Evolutionary conservation across 2,113 vertebrate species (phyloP), one percentile per base, ranked within the genome.

Genomic region (Struthio camelus): DNA sequence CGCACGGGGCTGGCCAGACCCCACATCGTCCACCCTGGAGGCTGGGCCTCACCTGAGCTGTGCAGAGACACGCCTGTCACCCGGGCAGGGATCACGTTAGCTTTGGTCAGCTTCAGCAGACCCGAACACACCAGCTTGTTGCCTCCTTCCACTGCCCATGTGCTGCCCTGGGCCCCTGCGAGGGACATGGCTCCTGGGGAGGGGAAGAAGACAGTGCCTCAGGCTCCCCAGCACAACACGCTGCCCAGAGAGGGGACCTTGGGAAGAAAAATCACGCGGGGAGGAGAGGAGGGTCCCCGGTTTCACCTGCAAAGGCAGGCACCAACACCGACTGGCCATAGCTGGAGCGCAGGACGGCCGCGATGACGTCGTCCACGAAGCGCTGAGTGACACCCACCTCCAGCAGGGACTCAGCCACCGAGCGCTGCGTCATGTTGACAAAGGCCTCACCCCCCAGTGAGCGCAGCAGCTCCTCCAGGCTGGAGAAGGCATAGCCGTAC

Each of bases 81-180:
- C 18, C 98, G 98, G 81, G 99, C 99, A 0, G 98, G 97, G 93
- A 99, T 98, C 90, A 99, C 88, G 2, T 98, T 99, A 84, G 99
- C 99, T 64, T 99, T 99, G 62, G 99, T 98, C 80, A 99, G 97
- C 97, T 99, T 99, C 95, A 99, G 98, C 95, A 99, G 98, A 17
- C 99, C 98, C 0, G 98, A 99, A 92, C 99, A 99, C 50, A 99
- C 98, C 96, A 99, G 97, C 92, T 99, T 99, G 96, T 99, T 99
- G 62, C 99, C 99, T 93, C 99, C 99, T 97, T 99, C 99, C 80
- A 99, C 99, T 1, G 99, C 98, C 99, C 99, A 99, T 76, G 99
- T 98, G 98, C 98, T 99, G 97, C 99, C 98, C 94, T 99, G 99
- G 28, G 98, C 99, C 36, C 99, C 99, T 0, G 98, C 99, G 92